Base-by-base conservation (phyloP, 2,888 invertebrate species). In the Melanotus villosus region DNA sequence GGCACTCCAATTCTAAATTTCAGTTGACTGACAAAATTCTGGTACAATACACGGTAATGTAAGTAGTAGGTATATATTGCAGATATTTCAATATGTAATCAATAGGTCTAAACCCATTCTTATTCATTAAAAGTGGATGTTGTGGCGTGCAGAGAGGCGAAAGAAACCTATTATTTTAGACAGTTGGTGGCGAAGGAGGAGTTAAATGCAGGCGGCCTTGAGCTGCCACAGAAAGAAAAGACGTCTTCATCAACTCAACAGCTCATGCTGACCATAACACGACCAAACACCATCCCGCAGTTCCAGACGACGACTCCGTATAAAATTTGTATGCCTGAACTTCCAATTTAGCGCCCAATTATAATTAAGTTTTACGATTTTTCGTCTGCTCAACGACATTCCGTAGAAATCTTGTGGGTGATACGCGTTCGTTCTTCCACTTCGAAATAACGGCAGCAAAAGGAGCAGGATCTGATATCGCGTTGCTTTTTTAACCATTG, bases 171-270 rank as follows among this genome's bases (percentile, higher is more conserved):
- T 79, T 79, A 78, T 78, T 79, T 78, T 74, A 75, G 75, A 70
- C 68, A 71, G 73, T 60, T 36, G 60, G 30, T 47, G 45, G 62
- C 21, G 50, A 68, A 67, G 67, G 64, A 56, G 65, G 70, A 70
- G 70, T 57, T 43, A 60, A 75, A 73, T 65, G 76, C 73, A 59
- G 78, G 71, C 79, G 82, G 74, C 83, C 83, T 83, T 83, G 83
- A 82, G 82, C 81, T 82, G 83, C 83, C 83, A 83, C 76, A 78
- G 66, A 73, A 74, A 68, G 71, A 76, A 77, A 78, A 81, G 79
- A 82, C 80, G 80, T 83, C 83, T 82, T 82, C 82, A 81, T 81
- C 80, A 77, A n/a, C n/a, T n/a, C n/a, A n/a, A n/a, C n/a, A n/a
- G 60, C 54, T 12, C 12, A 12, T 3, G 14, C 16, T 43, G 43